Base-by-base conservation (phyloP, 30 jellyfish, hydroid and myxozoan species). In the Turritopsis rubra region DNA sequence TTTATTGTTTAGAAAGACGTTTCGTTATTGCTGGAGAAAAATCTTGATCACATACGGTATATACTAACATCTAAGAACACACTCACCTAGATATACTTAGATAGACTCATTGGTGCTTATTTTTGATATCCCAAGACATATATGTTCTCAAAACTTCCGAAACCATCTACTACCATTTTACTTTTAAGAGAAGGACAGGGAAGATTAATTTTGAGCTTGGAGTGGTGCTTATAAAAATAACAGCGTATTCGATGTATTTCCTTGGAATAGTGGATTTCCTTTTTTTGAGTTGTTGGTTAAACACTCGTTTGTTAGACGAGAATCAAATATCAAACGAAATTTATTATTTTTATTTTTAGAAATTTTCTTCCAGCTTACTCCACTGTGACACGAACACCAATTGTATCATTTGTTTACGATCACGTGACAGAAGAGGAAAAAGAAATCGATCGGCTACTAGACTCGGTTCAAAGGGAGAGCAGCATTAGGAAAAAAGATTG, bases 311-410 rank as follows among this genome's bases (percentile, higher is more conserved):
- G 60, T 3, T 5, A 3, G 60, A 5, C 13, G 60, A 13, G 60
- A 3, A 41, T 13, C 13, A 13, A 13, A 41, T 41, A 41, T 41
- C 60, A 13, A 41, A 3, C 60, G 13, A 41, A 41, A 41, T 3
- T 74, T 74, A n/a, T n/a, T n/a, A n/a, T 72, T 74, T 74, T 26
- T 29, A 0, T 74, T 74, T 74, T 82, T 53, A 82, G 88, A 71
- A 16, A 16, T 24, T 31, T 82, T 24, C 72, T 82, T 16, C 88
- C 88, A 19, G 88, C 88, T 25, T 31, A 65, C 73, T 16, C 88
- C 13, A 65, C 88, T 7, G 27, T 82, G 28, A 82, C 88, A 16
- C 85, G 30, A 30, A 71, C 88, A 18, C 88, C 88, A 18, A 26
- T 29, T 22, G 88, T 82, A 29, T 24, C 27, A 21, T 82, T 82